Percentiles rank a stretch among this genome's conserved stretches.
phyloP scores from a whole-genome alignment of 2,797 vertebrate genomes.

The Aphelocoma californica region DNA sequence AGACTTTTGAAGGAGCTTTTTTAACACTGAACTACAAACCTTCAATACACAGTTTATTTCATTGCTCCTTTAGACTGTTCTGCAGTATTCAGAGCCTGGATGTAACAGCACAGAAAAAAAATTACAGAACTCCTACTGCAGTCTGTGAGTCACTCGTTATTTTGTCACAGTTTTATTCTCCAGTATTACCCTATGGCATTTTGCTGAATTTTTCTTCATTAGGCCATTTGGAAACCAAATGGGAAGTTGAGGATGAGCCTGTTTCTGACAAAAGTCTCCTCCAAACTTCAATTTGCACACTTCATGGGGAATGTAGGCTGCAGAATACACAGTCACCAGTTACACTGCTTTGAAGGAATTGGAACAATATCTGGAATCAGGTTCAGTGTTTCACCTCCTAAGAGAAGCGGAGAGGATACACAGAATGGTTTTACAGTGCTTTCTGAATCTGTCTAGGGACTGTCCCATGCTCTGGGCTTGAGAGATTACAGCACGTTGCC shows the following conservation, averaged over 20 bases:
- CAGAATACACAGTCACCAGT: not conserved
- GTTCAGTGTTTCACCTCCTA: not conserved
- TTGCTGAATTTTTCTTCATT: not conserved
- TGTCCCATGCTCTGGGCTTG: not conserved
- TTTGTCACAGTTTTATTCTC: not conserved
- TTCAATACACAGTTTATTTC: not conserved
- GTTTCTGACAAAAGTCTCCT: not conserved
- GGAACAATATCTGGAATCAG: not conserved
- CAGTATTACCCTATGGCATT: not conserved
- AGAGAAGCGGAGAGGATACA: not conserved
- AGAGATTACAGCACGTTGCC: not conserved
- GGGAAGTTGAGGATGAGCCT: not conserved
- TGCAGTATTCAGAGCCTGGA: not conserved
- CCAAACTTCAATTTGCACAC: not conserved
- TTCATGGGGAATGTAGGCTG: not conserved
- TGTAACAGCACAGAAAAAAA: not conserved
- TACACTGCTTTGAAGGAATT: not conserved
- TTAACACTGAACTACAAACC: not conserved
- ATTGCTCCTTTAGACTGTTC: not conserved
- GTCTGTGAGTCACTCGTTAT: slow-evolving; percentile 4
- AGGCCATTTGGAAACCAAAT: not conserved
- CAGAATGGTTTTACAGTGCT: not conserved
- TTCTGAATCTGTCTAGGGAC: not conserved
- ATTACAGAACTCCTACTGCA: not conserved
- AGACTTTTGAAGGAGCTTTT: not conserved